Evolutionary conservation across 2,797 vertebrate species (phyloP), one percentile per base, ranked within the genome.

Genomic region (Syncerus caffer): DNA sequence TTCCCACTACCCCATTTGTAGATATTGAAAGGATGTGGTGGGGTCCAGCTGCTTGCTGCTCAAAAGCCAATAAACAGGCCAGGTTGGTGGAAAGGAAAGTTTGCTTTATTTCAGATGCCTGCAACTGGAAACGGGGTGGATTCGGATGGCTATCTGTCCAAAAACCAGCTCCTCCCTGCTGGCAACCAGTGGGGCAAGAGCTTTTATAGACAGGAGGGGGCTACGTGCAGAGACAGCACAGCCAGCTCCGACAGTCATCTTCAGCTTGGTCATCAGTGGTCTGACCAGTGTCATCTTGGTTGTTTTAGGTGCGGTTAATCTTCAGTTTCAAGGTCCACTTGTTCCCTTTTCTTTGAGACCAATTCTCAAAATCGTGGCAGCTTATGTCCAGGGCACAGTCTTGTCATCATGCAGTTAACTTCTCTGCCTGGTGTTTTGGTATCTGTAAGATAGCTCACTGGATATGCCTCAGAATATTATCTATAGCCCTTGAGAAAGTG

Each of bases 81-180:
- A 71, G 34, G 11, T 23, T 38, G 19, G 34, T 38, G 34, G 67
- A 71, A 71, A 38, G 19, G 67, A 71, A 71, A 71, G 34, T 38
- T 71, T 38, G 67, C 67, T 71, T 23, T 71, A 23, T 34, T 71
- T 71, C 2, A 71, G 19, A 71, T 38, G 34, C 67, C 34, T 38
- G 34, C 34, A 38, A 3, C 67, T 38, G 67, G 34, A 71, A 71
- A 38, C 0, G 0, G 5, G 34, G 64, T 1, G 0, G 5, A 38
- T 5, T 23, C 1, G 0, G 34, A 23, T 23, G 10, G 64, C 12
- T n/a, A 71, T 23, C 34, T 71, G 64, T 38, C 64, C 19, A 0
- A 38, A 71, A 71, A 3, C 10, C 64, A 38, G 64, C 64, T 71
- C 64, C 64, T 71, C 64, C 64, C 19, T 0, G 0, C 64, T 71